These are phyloP conservation scores for Zosterops borbonicus DNA, from an alignment of 2,113 vertebrate genomes.

Conservation along the genomic window DNA sequence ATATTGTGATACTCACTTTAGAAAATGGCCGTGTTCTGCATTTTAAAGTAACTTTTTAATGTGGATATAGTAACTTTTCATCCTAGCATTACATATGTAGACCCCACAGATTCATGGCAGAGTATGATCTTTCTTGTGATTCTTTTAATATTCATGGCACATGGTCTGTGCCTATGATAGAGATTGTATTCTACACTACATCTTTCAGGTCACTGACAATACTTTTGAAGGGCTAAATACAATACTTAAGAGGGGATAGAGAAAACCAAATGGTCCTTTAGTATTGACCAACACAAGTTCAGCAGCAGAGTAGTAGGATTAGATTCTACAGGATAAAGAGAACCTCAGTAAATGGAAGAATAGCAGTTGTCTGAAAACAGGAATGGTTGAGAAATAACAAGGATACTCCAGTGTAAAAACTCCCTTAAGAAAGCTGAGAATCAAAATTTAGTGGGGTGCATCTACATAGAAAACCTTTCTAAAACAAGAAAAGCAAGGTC, in stretches of 20 bases:
- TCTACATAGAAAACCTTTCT: not conserved
- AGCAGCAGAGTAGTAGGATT: not conserved
- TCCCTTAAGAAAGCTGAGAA: not conserved
- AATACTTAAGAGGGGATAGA: not conserved
- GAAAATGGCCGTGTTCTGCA: not conserved
- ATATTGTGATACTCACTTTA: not conserved
- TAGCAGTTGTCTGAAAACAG: not conserved
- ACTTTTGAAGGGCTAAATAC: not conserved
- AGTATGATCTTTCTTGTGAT: not conserved
- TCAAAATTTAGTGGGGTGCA: not conserved
- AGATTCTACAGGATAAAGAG: not conserved
- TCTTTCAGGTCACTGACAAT: not conserved
- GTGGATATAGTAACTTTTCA: not conserved
- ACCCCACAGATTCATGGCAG: not conserved
- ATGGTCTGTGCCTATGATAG: not conserved
- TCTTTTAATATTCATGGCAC: not conserved
- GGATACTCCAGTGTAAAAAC: not conserved
- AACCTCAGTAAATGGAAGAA: not conserved
- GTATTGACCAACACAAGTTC: not conserved
- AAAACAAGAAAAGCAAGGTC: not conserved
- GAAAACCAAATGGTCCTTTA: not conserved
- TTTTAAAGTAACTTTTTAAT: not conserved
- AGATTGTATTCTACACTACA: not conserved
- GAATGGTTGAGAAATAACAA: not conserved
- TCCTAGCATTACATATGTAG: not conserved